A percentile compares a stretch with the other conserved stretches of the same genome.
Evolutionary conservation across 2,797 vertebrate genomes (phyloP).

Genomic region (Ctenopoma kingsleyae): DNA sequence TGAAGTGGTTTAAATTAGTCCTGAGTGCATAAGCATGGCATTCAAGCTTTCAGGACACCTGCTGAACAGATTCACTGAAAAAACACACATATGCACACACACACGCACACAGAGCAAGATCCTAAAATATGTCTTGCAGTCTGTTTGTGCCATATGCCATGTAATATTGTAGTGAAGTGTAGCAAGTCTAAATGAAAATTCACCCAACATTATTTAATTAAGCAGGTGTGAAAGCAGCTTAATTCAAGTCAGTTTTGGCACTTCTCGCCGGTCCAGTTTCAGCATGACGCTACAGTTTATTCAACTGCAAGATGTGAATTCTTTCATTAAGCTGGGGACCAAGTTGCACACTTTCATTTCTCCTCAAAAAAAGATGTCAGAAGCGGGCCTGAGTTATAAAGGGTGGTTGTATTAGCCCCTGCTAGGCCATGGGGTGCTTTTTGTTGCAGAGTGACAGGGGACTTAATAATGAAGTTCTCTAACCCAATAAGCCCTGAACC

Average conservation of each 20-base stretch:
- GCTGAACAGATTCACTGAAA: slow-evolving; percentile 65
- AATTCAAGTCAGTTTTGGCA: slow-evolving; percentile 56
- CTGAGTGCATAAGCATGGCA: slow-evolving; percentile 73
- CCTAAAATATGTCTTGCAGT: slow-evolving; percentile 69
- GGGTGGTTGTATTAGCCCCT: slow-evolving; percentile 73
- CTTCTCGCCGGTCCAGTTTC: slow-evolving; percentile 20
- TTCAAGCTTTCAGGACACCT: slow-evolving; percentile 72
- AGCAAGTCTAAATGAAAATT: slow-evolving; percentile 72
- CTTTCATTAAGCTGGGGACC: slow-evolving; percentile 36
- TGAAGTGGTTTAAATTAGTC: slow-evolving; percentile 71
- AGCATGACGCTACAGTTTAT: slow-evolving; percentile 38
- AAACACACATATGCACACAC: slow-evolving; percentile 2
- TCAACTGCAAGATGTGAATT: slow-evolving; percentile 33
- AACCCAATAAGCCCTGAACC: slow-evolving; percentile 70
- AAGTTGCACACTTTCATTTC: slow-evolving; percentile 39
- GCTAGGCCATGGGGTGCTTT: slow-evolving; percentile 66
- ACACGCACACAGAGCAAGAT: slow-evolving; percentile 12
- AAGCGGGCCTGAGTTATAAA: slow-evolving; percentile 56
- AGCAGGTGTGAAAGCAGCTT: slow-evolving; percentile 76
- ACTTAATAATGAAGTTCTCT: slow-evolving; percentile 77
- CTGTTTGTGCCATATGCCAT: slow-evolving; percentile 74
- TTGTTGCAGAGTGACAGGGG: slow-evolving; percentile 73
- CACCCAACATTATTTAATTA: slow-evolving; percentile 70
- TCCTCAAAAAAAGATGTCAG: slow-evolving; percentile 63
- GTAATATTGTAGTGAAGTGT: slow-evolving; percentile 59